These are phyloP conservation scores for Betta splendens DNA, from an alignment of 2,797 vertebrate genomes.

Conservation along the genomic window DNA sequence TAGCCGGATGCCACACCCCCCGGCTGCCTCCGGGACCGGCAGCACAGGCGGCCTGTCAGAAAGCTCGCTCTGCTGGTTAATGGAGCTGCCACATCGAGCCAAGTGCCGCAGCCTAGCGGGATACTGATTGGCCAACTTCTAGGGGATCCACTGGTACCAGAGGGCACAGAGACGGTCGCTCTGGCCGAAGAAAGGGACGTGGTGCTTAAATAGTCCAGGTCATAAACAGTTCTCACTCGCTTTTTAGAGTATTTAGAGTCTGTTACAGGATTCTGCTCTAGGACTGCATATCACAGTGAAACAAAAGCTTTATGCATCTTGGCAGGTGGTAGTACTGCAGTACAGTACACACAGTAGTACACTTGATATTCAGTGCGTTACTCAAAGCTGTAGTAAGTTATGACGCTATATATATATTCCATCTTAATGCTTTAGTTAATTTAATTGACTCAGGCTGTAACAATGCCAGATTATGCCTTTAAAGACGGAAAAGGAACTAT, in stretches of 20 bases:
- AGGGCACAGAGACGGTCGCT: conserved; percentile 56
- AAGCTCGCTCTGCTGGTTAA: conserved; percentile 74
- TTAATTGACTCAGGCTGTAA: conserved; percentile 34
- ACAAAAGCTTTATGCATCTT: background rate
- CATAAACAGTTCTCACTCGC: background rate
- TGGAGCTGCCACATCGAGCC: conserved; percentile 78
- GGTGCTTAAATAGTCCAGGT: conserved; percentile 33
- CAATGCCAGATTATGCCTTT: conserved; percentile 4
- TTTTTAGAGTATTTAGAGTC: too few relatives aligned
- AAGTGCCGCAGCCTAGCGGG: conserved; percentile 75
- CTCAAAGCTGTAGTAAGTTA: background rate
- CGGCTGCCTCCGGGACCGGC: conserved; percentile 48
- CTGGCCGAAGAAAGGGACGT: conserved; percentile 42
- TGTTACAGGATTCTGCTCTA: too few relatives aligned
- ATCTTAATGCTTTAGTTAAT: conserved; percentile 12
- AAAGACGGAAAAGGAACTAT: too few relatives aligned
- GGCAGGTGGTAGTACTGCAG: background rate
- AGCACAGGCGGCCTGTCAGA: conserved; percentile 65
- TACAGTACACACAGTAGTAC: background rate
- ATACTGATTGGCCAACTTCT: conserved; percentile 78
- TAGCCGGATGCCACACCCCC: conserved; percentile 26
- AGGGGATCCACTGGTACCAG: conserved; percentile 67
- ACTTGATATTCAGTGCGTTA: background rate
- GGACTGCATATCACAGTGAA: background rate
- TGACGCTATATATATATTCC: conserved; percentile 13